Percentiles rank a stretch among this genome's conserved stretches.
phyloP scores from a whole-genome alignment of 2,797 vertebrate genomes.

The Menidia menidia region DNA sequence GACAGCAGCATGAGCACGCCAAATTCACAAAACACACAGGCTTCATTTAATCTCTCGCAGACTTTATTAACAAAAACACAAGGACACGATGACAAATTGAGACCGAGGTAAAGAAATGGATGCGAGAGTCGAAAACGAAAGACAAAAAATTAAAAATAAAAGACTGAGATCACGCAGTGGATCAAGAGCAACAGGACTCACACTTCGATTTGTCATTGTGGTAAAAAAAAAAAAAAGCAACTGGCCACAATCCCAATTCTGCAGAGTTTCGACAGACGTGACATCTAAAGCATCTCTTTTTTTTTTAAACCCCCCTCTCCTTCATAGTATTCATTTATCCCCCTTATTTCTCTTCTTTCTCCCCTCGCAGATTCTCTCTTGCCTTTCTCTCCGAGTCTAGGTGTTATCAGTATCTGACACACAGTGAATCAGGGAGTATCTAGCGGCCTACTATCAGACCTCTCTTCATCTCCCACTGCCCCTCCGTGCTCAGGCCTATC shows the following conservation, averaged over 20 bases:
- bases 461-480: conserved; percentile 82
- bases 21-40: conserved; percentile 41
- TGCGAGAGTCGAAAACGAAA: conserved; percentile 41
- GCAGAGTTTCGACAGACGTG: conserved; percentile 50
- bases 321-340: conserved; percentile 57
- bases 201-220: conserved; percentile 64
- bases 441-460: conserved; percentile 80
- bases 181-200: conserved; percentile 54
- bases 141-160: neutral
- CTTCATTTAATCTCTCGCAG: conserved; percentile 67
- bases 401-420: conserved; percentile 85
- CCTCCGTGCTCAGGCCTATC: conserved; percentile 78
- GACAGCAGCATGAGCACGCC: conserved; percentile 59
- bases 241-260: conserved; percentile 52
- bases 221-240: conserved; percentile 54
- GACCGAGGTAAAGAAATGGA: conserved; percentile 27
- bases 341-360: conserved; percentile 59
- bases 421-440: conserved; percentile 85
- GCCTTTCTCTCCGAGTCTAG: conserved; percentile 48
- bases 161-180: conserved; percentile 33
- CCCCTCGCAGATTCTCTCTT: conserved; percentile 39
- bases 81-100: conserved; percentile 32
- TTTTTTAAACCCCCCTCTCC: neutral
- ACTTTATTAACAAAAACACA: conserved; percentile 68
- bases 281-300: conserved; percentile 55